Percentiles rank a stretch among this genome's conserved stretches.
These are phyloP conservation scores for Drosophila sulfurigaster DNA, from an alignment of 1,140 invertebrate genomes.

Conservation along the genomic window DNA sequence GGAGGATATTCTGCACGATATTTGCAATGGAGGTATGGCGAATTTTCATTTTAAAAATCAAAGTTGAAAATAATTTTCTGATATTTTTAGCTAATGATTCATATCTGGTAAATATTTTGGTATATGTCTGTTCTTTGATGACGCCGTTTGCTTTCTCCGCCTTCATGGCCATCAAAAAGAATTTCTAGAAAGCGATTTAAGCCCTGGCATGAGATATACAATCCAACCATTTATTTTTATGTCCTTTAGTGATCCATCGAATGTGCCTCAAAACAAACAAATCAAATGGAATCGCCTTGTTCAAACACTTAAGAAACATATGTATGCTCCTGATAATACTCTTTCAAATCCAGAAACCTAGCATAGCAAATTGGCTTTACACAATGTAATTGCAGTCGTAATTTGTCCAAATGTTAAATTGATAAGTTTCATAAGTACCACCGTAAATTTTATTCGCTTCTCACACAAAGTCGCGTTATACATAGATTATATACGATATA, in stretches of 20 bases:
- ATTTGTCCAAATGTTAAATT: constrained; percentile 67
- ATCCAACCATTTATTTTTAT: constrained; percentile 51
- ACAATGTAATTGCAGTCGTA: constrained; percentile 28
- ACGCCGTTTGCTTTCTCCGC: constrained; percentile 64
- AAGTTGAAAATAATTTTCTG: neutral
- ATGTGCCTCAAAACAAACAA: constrained; percentile 71
- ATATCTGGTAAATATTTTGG: constrained; percentile 53
- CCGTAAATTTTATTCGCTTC: constrained; percentile 81
- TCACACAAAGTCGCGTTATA: constrained; percentile 76
- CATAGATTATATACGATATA: constrained; percentile 50
- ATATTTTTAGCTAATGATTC: constrained; percentile 54
- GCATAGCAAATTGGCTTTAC: constrained; percentile 18
- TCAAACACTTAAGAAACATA: constrained; percentile 24
- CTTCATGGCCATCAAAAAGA: constrained; percentile 65
- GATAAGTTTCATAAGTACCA: constrained; percentile 81
- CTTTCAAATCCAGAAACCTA: constrained; percentile 15
- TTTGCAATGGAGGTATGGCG: constrained; percentile 86
- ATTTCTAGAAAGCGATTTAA: constrained; percentile 62
- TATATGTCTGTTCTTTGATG: constrained; percentile 57
- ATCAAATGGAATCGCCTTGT: constrained; percentile 52
- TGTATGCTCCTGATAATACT: constrained; percentile 32
- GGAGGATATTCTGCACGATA: constrained; percentile 85
- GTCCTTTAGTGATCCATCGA: constrained; percentile 73
- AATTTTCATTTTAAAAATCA: neutral
- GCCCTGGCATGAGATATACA: constrained; percentile 10